phyloP scores from a whole-genome alignment of 2,888 invertebrate genomes.

The Blastobasis adustella region DNA sequence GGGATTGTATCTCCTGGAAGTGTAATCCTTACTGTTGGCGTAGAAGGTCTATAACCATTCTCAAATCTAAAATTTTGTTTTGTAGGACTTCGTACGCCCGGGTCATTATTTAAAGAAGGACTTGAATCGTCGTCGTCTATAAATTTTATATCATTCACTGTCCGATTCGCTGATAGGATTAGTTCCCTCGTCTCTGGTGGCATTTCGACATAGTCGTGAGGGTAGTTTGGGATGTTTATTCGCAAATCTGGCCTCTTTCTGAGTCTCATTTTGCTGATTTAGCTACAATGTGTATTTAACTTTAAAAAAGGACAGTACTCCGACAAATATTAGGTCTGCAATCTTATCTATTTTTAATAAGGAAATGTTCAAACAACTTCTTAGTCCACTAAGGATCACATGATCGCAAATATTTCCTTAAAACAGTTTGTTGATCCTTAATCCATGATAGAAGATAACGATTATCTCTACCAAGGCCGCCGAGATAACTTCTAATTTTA shows the following conservation, averaged over 20 bases:
- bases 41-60: too few relatives aligned
- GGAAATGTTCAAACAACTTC: background rate
- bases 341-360: too few relatives aligned
- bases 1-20: background rate
- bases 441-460: slow-evolving; percentile 1
- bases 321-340: too few relatives aligned
- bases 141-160: slow-evolving; percentile 26
- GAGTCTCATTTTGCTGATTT: slow-evolving; percentile 17
- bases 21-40: too few relatives aligned
- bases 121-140: slow-evolving; percentile 28
- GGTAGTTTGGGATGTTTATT: slow-evolving; percentile 47
- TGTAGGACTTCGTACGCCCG: slow-evolving; percentile 16
- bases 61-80: too few relatives aligned
- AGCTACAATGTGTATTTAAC: too few relatives aligned
- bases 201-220: slow-evolving; percentile 61
- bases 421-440: background rate
- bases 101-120: slow-evolving; percentile 7
- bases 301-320: too few relatives aligned
- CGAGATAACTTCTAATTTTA: background rate
- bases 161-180: slow-evolving; percentile 31
- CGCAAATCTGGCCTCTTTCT: slow-evolving; percentile 58
- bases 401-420: slow-evolving; percentile 5
- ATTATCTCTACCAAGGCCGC: slow-evolving; percentile 6
- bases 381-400: background rate
- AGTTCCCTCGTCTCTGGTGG: slow-evolving; percentile 38